These are phyloP conservation scores for Australoheros scitulus DNA, from an alignment of 2,113 vertebrate species.

Conservation along the genomic window DNA sequence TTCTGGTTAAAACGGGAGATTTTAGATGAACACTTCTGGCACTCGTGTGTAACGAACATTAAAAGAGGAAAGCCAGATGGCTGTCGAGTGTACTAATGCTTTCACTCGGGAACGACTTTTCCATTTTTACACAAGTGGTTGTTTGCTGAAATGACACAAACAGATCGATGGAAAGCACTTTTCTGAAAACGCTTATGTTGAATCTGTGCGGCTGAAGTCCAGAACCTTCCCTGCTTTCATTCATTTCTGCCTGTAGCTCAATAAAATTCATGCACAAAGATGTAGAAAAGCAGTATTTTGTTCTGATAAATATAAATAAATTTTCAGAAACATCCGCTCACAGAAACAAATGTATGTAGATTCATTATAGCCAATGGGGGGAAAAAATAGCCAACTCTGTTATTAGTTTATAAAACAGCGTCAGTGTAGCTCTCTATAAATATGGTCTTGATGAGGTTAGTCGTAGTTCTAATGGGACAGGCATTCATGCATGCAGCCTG, in stretches of 20 bases:
- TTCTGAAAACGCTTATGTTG: slow-evolving; percentile 13
- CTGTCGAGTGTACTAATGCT: slow-evolving; percentile 3
- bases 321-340: background rate
- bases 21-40: background rate
- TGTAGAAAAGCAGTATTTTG: fast-evolving
- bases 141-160: slow-evolving; percentile 32
- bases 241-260: background rate
- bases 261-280: background rate
- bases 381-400: background rate
- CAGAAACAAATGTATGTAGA: background rate
- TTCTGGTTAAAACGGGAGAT: background rate
- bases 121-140: slow-evolving; percentile 23
- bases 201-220: background rate
- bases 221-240: background rate
- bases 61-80: slow-evolving; percentile 3
- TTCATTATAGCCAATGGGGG: background rate
- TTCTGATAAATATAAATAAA: background rate
- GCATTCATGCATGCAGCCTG: background rate
- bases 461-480: background rate
- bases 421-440: background rate
- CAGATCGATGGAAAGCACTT: slow-evolving; percentile 59
- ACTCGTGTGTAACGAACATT: background rate
- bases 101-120: slow-evolving; percentile 38
- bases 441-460: background rate
- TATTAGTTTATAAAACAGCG: background rate